Percentiles rank a stretch among this genome's conserved stretches.
These are phyloP conservation scores for Epinotia nisella DNA, from an alignment of 2,888 invertebrate genomes.

Conservation along the genomic window DNA sequence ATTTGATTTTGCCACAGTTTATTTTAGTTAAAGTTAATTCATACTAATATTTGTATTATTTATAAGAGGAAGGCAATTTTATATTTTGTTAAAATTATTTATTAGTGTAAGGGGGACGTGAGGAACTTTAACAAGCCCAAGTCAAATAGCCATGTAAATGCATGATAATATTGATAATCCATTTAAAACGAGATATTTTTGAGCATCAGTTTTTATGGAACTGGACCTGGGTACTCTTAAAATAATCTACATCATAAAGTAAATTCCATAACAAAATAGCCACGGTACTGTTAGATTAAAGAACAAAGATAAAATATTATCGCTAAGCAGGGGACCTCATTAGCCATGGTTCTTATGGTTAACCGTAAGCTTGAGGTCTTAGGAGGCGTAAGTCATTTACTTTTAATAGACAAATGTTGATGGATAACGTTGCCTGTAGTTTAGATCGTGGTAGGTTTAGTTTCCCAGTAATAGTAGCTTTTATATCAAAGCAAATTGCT, in stretches of 20 bases:
- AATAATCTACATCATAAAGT: background rate
- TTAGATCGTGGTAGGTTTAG: background rate
- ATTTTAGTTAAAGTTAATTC: too few species aligned
- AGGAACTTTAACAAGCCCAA: too few species aligned
- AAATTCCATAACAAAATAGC: background rate
- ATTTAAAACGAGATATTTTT: too few species aligned
- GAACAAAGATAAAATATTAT: conserved; percentile 14
- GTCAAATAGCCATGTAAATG: too few species aligned
- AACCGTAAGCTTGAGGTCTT: conserved; percentile 27
- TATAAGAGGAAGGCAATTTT: too few species aligned
- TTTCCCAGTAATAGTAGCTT: background rate
- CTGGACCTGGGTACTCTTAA: too few species aligned
- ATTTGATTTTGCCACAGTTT: too few species aligned
- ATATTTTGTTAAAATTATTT: too few species aligned
- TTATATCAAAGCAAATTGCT: background rate
- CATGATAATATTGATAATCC: too few species aligned
- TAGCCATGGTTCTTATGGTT: conserved; percentile 28
- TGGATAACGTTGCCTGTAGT: background rate
- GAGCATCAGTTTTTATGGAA: too few species aligned
- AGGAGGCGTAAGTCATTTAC: background rate
- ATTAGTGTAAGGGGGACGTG: too few species aligned
- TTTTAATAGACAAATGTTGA: conserved; percentile 10
- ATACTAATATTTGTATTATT: too few species aligned
- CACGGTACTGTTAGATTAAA: background rate
- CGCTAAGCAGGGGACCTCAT: conserved; percentile 22